Evolutionary conservation across 1,140 invertebrate genomes (phyloP).

Genomic region (Telenomus remus): DNA sequence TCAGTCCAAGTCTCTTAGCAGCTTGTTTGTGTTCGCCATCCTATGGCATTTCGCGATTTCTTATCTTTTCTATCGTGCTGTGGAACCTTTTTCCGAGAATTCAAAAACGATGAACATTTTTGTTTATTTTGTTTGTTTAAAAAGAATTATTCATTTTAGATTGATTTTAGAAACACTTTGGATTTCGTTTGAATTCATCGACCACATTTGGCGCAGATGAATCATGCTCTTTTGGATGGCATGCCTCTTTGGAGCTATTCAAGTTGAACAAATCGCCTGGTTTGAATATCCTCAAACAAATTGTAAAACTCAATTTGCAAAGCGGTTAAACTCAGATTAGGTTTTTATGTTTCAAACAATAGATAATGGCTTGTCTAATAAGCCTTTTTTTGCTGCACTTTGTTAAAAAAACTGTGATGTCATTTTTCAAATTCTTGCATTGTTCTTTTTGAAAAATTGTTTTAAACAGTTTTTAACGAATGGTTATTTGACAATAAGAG

Average conservation of each 20-base stretch:
- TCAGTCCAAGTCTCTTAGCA: not conserved
- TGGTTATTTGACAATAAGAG: too few relatives aligned
- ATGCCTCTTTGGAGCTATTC: conserved; percentile 14
- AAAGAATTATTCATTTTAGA: too few relatives aligned
- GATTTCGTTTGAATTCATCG: conserved; percentile 14
- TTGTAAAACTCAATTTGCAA: conserved; percentile 3
- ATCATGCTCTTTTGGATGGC: conserved; percentile 16
- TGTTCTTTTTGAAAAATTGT: too few relatives aligned
- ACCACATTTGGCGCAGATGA: conserved; percentile 29
- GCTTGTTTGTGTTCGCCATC: not conserved
- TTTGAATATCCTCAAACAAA: conserved; percentile 14
- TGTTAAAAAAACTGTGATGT: not conserved
- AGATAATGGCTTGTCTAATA: not conserved
- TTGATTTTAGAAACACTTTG: not conserved
- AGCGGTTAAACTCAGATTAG: not conserved
- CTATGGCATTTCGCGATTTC: too few relatives aligned
- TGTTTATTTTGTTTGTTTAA: too few relatives aligned
- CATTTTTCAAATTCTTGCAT: not conserved
- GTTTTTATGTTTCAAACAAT: not conserved
- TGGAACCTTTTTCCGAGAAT: too few relatives aligned
- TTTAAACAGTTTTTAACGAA: too few relatives aligned
- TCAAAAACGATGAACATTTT: too few relatives aligned
- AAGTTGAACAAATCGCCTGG: conserved; percentile 8
- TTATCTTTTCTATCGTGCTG: too few relatives aligned
- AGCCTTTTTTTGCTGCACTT: not conserved